Evolutionary conservation across 1,140 invertebrate genomes (phyloP).

Genomic region (Latrodectus geometricus): DNA sequence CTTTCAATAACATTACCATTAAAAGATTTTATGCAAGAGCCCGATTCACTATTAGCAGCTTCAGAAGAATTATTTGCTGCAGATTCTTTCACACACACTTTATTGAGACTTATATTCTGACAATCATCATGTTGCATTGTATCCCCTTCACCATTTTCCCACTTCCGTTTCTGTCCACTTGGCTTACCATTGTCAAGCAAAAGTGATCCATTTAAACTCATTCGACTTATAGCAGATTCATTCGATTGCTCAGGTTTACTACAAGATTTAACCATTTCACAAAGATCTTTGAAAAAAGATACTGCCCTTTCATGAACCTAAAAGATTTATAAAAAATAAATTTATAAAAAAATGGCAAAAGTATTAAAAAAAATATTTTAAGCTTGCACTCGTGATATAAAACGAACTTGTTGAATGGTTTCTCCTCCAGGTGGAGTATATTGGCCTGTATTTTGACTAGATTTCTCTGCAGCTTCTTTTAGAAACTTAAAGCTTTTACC

Average conservation of each 20-base stretch:
- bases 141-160: slow-evolving; percentile 48
- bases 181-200: slow-evolving; percentile 30
- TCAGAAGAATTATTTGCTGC: not conserved
- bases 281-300: slow-evolving; percentile 69
- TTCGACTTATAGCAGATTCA: slow-evolving; percentile 16
- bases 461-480: slow-evolving; percentile 65
- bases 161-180: slow-evolving; percentile 52
- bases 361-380: not conserved
- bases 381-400: not conserved
- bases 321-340: slow-evolving; percentile 14
- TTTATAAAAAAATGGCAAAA: not conserved
- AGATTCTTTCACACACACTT: slow-evolving; percentile 37
- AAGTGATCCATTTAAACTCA: slow-evolving; percentile 17
- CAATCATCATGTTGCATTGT: slow-evolving; percentile 8
- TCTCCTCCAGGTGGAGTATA: slow-evolving; percentile 68
- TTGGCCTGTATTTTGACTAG: slow-evolving; percentile 63
- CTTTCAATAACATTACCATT: not conserved
- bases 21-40: not conserved
- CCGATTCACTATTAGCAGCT: not conserved
- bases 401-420: slow-evolving; percentile 67
- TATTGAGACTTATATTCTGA: slow-evolving; percentile 13
- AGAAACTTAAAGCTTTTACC: slow-evolving; percentile 67
- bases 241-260: slow-evolving; percentile 33
- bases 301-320: slow-evolving; percentile 67
- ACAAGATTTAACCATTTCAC: slow-evolving; percentile 59